Evolutionary conservation across 1,140 invertebrate species (phyloP), one percentile per base, ranked within the genome.

Genomic region (Polypedilum pembai): DNA sequence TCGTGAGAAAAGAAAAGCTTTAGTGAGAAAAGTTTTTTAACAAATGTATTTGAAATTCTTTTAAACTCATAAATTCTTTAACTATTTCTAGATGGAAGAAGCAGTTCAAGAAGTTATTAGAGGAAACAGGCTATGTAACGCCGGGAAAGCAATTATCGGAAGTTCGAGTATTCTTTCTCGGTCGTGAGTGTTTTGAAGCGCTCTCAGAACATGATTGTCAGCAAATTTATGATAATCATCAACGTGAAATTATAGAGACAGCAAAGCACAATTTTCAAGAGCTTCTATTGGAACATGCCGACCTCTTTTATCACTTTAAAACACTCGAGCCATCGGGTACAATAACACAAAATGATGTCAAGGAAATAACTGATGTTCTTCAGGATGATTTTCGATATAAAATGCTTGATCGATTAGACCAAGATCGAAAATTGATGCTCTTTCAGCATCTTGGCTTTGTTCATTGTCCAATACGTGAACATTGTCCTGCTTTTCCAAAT

Each of bases 361-460:
- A 95, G 80, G 93, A 95, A 83, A 96, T 98, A 74, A 95, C 92
- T 0, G 92, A 96, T 82, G 91, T 93, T 33, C 84, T 98, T 33
- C 89, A 95, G 79, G 93, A 96, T 79, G 95, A 97, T 83, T 93
- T 93, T 78, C 91, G 92, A 84, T 98, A 95, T 82, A 95, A 96
- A 85, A 90, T 94, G 78, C 85, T 98, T 78, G 94, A 96, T 82
- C 87, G 94, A 76, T 85, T 98, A 78, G 95, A 98, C 84, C 94
- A 97, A 84, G 96, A 98, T 79, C 84, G 96, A 76, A 94, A 95
- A 79, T 84, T 97, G 75, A 94, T 98, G 88, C 85, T 98, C 24
- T 93, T 97, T 76, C 94, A 96, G 81, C 96, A 98, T 84, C 84
- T 98, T 33, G 95, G 95, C 73, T 98, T 98, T 84, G 91, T 98